Evolutionary conservation across 2,113 vertebrate species (phyloP).

Genomic region (Anhinga anhinga): DNA sequence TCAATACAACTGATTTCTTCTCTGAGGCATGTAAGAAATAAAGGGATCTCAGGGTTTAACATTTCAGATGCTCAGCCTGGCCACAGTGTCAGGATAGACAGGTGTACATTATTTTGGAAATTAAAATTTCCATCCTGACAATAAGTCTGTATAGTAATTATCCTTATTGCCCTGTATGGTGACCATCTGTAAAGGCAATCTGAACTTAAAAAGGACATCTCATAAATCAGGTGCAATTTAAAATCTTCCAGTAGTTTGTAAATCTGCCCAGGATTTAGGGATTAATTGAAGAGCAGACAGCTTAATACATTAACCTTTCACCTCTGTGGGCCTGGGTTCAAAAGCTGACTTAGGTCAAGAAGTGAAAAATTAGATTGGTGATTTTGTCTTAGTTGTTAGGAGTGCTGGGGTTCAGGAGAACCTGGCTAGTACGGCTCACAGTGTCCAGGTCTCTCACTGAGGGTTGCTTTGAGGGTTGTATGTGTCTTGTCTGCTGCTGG

Average conservation of each 20-base stretch:
- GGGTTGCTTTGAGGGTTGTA: neutral
- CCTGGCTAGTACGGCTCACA: neutral
- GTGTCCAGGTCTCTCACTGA: neutral
- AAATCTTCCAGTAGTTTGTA: slow-evolving; percentile 52
- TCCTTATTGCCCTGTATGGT: slow-evolving; percentile 2
- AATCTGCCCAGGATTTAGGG: slow-evolving; percentile 26
- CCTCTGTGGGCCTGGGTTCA: neutral
- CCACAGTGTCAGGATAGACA: neutral
- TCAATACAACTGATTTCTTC: neutral
- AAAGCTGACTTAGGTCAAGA: slow-evolving; percentile 13
- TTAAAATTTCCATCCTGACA: neutral
- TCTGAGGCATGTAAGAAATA: neutral
- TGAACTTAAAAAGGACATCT: neutral
- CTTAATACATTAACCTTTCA: slow-evolving; percentile 67
- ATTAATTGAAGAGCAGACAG: slow-evolving; percentile 60
- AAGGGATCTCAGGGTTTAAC: neutral
- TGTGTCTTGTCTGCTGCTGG: neutral
- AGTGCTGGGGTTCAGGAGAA: neutral
- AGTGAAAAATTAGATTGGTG: neutral
- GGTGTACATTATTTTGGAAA: neutral
- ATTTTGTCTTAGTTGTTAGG: neutral
- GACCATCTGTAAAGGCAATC: neutral
- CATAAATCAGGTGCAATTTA: slow-evolving; percentile 55
- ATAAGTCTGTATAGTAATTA: slow-evolving; percentile 14
- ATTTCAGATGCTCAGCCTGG: neutral